Base-by-base conservation (phyloP, 2,888 invertebrate species). In the Nesidiocoris tenuis region DNA sequence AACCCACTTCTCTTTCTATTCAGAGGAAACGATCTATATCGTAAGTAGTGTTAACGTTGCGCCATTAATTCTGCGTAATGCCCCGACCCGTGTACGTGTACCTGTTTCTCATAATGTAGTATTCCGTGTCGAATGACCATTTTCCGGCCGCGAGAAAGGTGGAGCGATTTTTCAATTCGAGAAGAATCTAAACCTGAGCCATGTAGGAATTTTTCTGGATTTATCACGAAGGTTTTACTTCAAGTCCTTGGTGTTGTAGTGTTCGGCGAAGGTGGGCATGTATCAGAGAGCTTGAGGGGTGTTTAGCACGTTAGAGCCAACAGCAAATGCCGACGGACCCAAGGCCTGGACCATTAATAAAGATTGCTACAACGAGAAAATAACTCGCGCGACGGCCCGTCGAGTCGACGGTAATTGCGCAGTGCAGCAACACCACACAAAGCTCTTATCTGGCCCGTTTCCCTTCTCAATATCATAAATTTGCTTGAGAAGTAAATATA, bases 401-500 rank as follows among this genome's bases (percentile, higher is more conserved):
- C 39, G 39, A 56, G 67, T 56, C 19, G 25, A 18, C 19, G 67
- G 55, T 56, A 67, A 67, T 67, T 22, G 55, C 67, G 56, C 56
- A 67, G 12, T 67, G 67, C 67, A 67, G 67, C 54, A 19, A 9
- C 24, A 23, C 67, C 56, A 56, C 56, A 56, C 67, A 21, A 21
- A 22, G 19, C 55, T 39, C 56, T 67, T 56, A 67, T 67, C 67
- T 54, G 18, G 54, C 67, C 2, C 12, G 39, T 56, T 63, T 63
- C 67, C 65, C 17, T 39, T 17, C 22, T 67, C 56, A 54, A 67
- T 67, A 56, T 21, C 55, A 56, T 67, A 67, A 67, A 67, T 67
- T 67, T 55, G 1, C 56, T 56, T 17, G 1, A 56, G 23, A 22
- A 63, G 67, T 67, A 67, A 67, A 67, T 67, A 67, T 67, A 67